phyloP scores from a whole-genome alignment of 2,113 vertebrate species.

The Antennarius striatus region DNA sequence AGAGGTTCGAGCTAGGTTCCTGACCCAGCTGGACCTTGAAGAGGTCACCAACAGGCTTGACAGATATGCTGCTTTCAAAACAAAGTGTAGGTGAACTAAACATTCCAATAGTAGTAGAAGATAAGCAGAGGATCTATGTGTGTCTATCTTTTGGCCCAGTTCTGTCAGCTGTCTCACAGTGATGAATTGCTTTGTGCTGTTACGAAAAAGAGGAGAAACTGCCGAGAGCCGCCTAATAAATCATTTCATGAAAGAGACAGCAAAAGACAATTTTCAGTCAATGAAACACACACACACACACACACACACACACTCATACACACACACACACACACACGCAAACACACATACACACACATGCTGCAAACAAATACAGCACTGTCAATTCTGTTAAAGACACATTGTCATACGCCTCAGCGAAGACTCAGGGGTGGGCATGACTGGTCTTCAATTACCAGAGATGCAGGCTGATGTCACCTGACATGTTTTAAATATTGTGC shows the following conservation, averaged over 20 bases:
- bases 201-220: slow-evolving; percentile 13
- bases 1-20: no score
- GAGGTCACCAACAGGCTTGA: not conserved
- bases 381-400: not conserved
- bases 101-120: not conserved
- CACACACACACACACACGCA: slow-evolving; percentile 2
- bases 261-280: slow-evolving; percentile 1
- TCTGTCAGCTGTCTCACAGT: slow-evolving; percentile 19
- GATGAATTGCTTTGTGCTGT: slow-evolving; percentile 37
- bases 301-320: not conserved
- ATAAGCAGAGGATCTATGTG: slow-evolving; percentile 10
- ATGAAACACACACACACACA: slow-evolving; percentile 13
- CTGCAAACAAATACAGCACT: slow-evolving; percentile 9
- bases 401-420: slow-evolving; percentile 1
- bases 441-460: slow-evolving; percentile 11
- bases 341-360: not conserved
- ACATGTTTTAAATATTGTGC: slow-evolving; percentile 10
- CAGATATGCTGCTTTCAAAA: not conserved
- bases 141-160: slow-evolving; percentile 31
- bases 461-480: slow-evolving; percentile 15
- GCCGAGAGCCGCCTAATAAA: slow-evolving; percentile 47
- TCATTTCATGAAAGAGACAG: slow-evolving; percentile 32
- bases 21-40: no score
- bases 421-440: slow-evolving; percentile 15
- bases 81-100: not conserved